Evolutionary conservation across 2,888 invertebrate species (phyloP), one percentile per base, ranked within the genome.

Genomic region (Aplocera efformata): DNA sequence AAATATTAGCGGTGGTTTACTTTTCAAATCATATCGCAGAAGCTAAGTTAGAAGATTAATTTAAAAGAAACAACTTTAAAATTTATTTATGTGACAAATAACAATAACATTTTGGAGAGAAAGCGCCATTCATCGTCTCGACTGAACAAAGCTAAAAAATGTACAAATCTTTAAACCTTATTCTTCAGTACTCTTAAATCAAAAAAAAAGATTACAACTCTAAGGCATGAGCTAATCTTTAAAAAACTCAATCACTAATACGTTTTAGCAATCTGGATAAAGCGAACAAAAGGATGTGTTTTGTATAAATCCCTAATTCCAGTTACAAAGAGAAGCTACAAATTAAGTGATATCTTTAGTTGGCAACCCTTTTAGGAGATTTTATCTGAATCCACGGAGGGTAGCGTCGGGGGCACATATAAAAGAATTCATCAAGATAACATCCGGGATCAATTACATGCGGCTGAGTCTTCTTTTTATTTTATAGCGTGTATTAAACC

Each of bases 271-370:
- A 65, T 60, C 65, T 60, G 63, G 64, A 68, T 75, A 74, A 73
- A 67, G 56, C 53, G 63, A 52, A 71, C 67, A 79, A 79, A 76
- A 74, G 71, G 65, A 62, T 64, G 50, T 67, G 61, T 75, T 76
- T 72, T 71, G 71, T 72, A 70, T 67, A 71, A 73, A 67, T 68
- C 74, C 69, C 75, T 74, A 79, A 78, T 77, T 69, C 77, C 68
- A 64, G 72, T 73, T 74, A 85, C 79, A 82, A 83, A 80, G 82
- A 82, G 76, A 77, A 72, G 79, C 79, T 82, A 86, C 86, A 86
- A 86, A 88, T 88, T 86, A 88, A 85, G 83, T 82, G 80, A 80
- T 85, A 85, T 85, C 83, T 83, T 81, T 80, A 83, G 79, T 76
- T 79, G 81, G 79, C 82, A 86, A 83, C 88, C 88, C 85, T 86